These are phyloP conservation scores for Agelas oroides DNA, from an alignment of 37 sponge, comb jelly and placozoan species.

Conservation along the genomic window DNA sequence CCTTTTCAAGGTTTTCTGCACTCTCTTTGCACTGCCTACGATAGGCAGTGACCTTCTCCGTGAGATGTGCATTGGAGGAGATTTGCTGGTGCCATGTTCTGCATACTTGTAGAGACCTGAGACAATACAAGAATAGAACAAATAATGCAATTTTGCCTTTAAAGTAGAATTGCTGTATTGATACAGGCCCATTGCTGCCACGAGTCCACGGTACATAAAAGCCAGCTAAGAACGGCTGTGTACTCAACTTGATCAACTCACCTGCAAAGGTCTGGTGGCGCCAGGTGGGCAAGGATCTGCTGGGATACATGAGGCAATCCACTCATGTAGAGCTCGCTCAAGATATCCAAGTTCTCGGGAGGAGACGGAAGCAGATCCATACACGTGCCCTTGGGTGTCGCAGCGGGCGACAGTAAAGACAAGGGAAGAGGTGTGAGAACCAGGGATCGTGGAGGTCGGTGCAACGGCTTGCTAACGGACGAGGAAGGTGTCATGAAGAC, in stretches of 20 bases:
- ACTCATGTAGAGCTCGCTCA: constrained; percentile 10
- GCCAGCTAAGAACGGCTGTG: no score
- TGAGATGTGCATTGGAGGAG: background rate
- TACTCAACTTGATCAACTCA: background rate
- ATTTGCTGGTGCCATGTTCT: background rate
- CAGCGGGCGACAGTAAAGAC: constrained; percentile 13
- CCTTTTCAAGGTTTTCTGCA: background rate
- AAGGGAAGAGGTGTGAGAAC: constrained; percentile 11
- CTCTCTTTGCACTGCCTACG: background rate
- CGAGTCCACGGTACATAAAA: no score
- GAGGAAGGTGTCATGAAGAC: constrained; percentile 38
- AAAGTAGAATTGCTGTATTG: no score
- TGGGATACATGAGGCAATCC: background rate
- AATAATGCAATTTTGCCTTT: no score
- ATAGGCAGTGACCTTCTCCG: background rate
- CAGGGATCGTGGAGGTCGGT: background rate
- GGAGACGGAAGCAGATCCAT: background rate
- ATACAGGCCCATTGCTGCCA: no score
- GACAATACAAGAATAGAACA: no score
- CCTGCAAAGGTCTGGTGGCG: constrained; percentile 28
- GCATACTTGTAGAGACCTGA: background rate
- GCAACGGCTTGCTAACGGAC: background rate
- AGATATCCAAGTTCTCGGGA: background rate
- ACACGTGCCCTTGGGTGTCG: background rate
- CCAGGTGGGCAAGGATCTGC: constrained; percentile 12